These are phyloP conservation scores for Arizona elegans DNA, from an alignment of 2,113 vertebrate genomes.

Conservation along the genomic window DNA sequence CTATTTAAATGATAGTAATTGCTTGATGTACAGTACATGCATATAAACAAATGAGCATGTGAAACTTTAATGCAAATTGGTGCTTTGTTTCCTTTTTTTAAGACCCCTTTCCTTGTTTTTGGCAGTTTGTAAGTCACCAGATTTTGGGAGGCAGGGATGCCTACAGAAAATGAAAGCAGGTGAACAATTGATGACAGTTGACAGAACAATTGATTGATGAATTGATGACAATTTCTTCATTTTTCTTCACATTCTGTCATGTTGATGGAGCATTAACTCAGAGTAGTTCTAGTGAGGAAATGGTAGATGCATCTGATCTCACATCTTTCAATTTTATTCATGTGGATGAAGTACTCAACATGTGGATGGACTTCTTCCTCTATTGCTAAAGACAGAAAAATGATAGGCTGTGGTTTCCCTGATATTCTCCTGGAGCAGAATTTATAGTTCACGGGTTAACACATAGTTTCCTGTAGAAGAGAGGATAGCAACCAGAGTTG, in stretches of 20 bases:
- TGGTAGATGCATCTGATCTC: not conserved
- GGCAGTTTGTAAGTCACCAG: not conserved
- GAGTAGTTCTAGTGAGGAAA: not conserved
- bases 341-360: not conserved
- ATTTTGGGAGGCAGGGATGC: not conserved
- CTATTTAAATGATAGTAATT: not conserved
- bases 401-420: not conserved
- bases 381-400: not conserved
- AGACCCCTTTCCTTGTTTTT: not conserved
- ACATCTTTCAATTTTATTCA: not conserved
- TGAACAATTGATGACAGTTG: not conserved
- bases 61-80: not conserved
- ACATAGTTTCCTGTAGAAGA: not conserved
- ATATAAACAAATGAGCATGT: not conserved
- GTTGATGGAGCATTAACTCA: not conserved
- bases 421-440: not conserved
- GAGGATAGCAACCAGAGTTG: not conserved
- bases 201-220: too few species aligned
- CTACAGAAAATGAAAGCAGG: not conserved
- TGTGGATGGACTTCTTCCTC: not conserved
- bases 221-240: too few species aligned
- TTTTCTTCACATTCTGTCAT: not conserved
- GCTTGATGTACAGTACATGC: not conserved
- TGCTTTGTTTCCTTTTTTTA: not conserved
- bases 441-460: constrained; percentile 22